These are phyloP conservation scores for Zophobas atratus DNA, from an alignment of 1,140 invertebrate genomes.

Conservation along the genomic window DNA sequence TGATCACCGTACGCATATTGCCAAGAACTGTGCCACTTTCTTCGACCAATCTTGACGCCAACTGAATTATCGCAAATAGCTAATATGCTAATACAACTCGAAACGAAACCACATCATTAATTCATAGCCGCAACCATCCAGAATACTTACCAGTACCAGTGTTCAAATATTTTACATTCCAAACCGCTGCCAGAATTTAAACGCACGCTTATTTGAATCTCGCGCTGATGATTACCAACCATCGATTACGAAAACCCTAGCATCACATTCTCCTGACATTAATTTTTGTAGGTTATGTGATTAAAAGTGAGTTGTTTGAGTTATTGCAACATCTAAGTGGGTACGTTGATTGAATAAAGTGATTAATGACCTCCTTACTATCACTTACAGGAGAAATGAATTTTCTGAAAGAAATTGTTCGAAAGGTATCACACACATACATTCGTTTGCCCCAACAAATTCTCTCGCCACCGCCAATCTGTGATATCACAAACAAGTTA, in stretches of 20 bases:
- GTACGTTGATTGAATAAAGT: slow-evolving; percentile 3
- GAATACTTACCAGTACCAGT: not conserved
- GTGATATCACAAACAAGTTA: slow-evolving; percentile 7
- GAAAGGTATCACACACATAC: not conserved
- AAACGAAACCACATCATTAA: slow-evolving; percentile 24
- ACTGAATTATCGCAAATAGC: slow-evolving; percentile 41
- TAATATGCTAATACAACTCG: slow-evolving; percentile 36
- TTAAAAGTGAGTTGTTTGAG: not conserved
- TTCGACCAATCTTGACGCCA: slow-evolving; percentile 1
- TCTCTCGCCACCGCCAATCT: not conserved
- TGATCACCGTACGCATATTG: slow-evolving; percentile 44
- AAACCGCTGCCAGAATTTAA: not conserved
- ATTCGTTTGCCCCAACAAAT: not conserved
- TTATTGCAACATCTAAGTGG: slow-evolving; percentile 18
- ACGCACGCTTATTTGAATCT: not conserved
- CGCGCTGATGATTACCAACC: not conserved
- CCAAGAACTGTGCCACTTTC: slow-evolving; percentile 49
- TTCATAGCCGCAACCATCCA: slow-evolving; percentile 32
- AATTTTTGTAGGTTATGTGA: slow-evolving; percentile 20
- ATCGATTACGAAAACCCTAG: slow-evolving; percentile 1
- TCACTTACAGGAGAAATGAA: slow-evolving; percentile 23
- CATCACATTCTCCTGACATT: not conserved
- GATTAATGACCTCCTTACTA: not conserved
- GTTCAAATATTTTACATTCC: not conserved
- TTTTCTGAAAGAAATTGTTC: slow-evolving; percentile 21